A percentile compares a stretch with the other conserved stretches of the same genome.
phyloP scores from a whole-genome alignment of 2,888 invertebrate genomes.

The Perdita meconis region DNA sequence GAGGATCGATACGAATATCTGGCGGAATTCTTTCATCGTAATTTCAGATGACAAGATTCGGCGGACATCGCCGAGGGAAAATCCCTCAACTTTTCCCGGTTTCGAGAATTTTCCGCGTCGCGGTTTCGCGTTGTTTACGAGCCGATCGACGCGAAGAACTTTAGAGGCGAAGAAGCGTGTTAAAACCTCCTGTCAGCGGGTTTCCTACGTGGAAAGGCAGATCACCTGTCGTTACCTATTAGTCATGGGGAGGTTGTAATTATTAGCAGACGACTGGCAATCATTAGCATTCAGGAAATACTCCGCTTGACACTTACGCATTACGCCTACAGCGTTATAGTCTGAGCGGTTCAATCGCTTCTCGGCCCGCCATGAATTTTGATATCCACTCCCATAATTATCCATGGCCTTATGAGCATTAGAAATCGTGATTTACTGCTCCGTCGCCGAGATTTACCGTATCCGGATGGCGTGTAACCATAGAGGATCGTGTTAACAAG shows the following conservation, averaged over 20 bases:
- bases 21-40: too few relatives aligned
- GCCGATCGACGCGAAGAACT: conserved; percentile 21
- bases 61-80: conserved; percentile 46
- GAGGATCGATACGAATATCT: too few relatives aligned
- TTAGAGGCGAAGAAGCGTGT: conserved; percentile 10
- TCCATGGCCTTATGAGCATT: too few relatives aligned
- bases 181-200: conserved; percentile 21
- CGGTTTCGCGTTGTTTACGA: conserved; percentile 13
- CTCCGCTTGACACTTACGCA: conserved; percentile 26
- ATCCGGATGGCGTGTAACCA: conserved; percentile 14
- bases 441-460: background rate
- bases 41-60: conserved; percentile 54
- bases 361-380: conserved; percentile 42
- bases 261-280: conserved; percentile 58
- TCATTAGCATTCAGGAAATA: conserved; percentile 63
- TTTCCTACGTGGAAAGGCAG: conserved; percentile 35
- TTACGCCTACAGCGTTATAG: conserved; percentile 44
- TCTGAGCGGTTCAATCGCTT: conserved; percentile 23
- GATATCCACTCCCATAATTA: conserved; percentile 41
- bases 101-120: too few relatives aligned
- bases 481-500: conserved; percentile 5
- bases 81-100: too few relatives aligned
- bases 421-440: conserved; percentile 26
- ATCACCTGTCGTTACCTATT: conserved; percentile 69
- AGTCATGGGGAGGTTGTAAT: conserved; percentile 66